Conservation (phyloP, 92 coral and sea anemone species). For the Epizoanthus rinbou region DNA sequence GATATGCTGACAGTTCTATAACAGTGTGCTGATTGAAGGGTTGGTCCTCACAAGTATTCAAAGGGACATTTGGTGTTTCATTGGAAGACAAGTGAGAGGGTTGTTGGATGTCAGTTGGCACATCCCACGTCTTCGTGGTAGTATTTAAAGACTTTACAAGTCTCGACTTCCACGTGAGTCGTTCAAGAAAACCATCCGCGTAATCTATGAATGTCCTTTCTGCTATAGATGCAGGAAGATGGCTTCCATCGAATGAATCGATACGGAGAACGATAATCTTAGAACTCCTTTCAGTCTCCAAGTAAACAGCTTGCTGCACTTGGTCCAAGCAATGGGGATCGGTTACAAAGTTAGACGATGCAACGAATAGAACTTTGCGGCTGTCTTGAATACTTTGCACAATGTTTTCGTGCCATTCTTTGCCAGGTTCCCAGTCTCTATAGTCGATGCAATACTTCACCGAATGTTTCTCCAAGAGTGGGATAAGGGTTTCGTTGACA, state of each 20-base stretch:
- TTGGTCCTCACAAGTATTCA: too few relatives aligned
- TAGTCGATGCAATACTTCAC: not conserved
- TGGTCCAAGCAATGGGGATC: not conserved
- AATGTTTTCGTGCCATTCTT: not conserved
- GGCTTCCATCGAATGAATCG: not conserved
- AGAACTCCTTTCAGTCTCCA: not conserved
- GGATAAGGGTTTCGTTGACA: not conserved
- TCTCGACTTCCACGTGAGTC: not conserved
- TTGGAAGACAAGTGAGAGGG: too few relatives aligned
- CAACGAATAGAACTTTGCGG: not conserved
- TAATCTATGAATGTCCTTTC: not conserved
- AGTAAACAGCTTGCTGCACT: not conserved
- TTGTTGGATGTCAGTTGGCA: too few relatives aligned
- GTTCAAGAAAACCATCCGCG: not conserved
- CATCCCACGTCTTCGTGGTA: too few relatives aligned
- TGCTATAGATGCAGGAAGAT: not conserved
- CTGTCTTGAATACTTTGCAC: not conserved
- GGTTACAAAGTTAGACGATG: not conserved
- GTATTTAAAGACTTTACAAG: not conserved
- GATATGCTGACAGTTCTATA: too few relatives aligned
- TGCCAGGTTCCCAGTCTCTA: not conserved
- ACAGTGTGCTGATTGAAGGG: too few relatives aligned
- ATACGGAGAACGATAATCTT: slow-evolving; percentile 1
- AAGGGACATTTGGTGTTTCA: too few relatives aligned
- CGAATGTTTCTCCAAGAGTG: not conserved